Conservation (phyloP, 1,140 invertebrate genomes). For the Bombus superbus region DNA sequence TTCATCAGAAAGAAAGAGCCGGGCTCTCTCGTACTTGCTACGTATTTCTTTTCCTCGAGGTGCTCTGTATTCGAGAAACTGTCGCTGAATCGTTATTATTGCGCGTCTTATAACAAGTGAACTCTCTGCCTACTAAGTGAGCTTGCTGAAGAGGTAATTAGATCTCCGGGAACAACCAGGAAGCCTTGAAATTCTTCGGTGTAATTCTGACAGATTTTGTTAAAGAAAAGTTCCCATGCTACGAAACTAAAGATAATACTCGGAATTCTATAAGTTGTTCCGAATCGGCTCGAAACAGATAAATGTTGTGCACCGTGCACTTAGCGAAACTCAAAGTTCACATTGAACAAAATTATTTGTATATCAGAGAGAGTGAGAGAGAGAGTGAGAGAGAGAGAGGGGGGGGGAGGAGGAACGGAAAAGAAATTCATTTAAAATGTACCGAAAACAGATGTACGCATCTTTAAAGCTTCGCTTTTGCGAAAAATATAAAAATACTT, state of each 20-base stretch:
- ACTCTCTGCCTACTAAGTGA: background rate
- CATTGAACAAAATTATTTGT: background rate
- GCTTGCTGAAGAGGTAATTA: background rate
- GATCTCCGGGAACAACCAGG: background rate
- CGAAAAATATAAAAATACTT: background rate
- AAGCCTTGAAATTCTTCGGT: constrained; percentile 2
- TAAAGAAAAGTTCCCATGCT: background rate
- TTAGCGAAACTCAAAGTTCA: background rate
- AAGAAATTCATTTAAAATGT: background rate
- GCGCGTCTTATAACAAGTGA: background rate
- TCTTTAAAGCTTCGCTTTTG: background rate
- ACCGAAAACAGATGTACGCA: background rate
- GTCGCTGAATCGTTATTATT: background rate
- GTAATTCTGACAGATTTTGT: background rate
- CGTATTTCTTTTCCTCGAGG: background rate
- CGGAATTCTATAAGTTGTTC: background rate
- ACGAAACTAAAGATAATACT: background rate
- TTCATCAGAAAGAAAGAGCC: no score
- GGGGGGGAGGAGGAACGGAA: background rate
- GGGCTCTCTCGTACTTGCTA: no score
- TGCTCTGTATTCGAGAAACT: background rate
- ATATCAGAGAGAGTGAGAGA: background rate
- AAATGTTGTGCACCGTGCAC: background rate
- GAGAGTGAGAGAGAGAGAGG: no score
- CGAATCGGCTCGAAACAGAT: no score